phyloP scores from a whole-genome alignment of 2,113 vertebrate species.

The Morone saxatilis region DNA sequence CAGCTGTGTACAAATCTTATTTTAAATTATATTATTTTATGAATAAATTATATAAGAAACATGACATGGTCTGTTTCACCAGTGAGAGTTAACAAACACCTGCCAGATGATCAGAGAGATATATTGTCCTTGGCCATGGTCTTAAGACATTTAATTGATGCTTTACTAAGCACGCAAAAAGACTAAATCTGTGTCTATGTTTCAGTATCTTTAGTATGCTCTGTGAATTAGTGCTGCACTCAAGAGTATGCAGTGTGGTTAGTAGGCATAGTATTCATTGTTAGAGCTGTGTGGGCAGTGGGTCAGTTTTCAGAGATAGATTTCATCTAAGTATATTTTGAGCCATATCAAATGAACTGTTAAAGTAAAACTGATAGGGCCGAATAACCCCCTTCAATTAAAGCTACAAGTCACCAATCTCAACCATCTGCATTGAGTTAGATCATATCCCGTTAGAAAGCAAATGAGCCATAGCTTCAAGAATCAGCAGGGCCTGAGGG shows the following conservation, averaged over 20 bases:
- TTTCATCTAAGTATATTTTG: conserved; percentile 28
- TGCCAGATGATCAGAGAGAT: too few relatives aligned
- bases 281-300: background rate
- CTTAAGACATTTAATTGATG: background rate
- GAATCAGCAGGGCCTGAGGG: background rate
- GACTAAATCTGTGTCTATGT: background rate
- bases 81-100: too few relatives aligned
- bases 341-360: conserved; percentile 26
- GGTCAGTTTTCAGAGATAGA: conserved; percentile 5
- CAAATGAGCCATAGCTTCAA: background rate
- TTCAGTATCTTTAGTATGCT: background rate
- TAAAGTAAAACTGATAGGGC: conserved; percentile 4
- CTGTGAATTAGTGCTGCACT: background rate
- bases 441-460: background rate
- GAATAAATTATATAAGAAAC: too few relatives aligned
- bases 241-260: background rate
- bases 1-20: too few relatives aligned
- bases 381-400: conserved; percentile 33
- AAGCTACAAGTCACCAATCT: conserved; percentile 3
- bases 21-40: too few relatives aligned
- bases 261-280: conserved; percentile 11
- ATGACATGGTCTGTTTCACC: too few relatives aligned
- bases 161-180: background rate
- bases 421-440: background rate
- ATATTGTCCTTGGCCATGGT: too few relatives aligned